These are phyloP conservation scores for silkworm (Bombyx mori) DNA, from an alignment of 1,140 invertebrate species.

Conservation along the genomic window ASM3026992v2 NC_085119.1:11965501-11966000, in stretches of 20 bases:
- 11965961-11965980: constrained; percentile 33
- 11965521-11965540: too few species aligned
- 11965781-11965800: too few species aligned
- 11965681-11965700: constrained; percentile 56
- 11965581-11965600: constrained; percentile 42
- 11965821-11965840: too few species aligned
- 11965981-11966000: constrained; percentile 57
- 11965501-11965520: too few species aligned
- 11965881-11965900: too few species aligned
- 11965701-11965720: constrained; percentile 60
- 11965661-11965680: constrained; percentile 46
- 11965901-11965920: too few species aligned
- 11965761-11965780: too few species aligned
- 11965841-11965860: too few species aligned
- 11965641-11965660: constrained; percentile 53
- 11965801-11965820: too few species aligned
- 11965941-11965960: neutral
- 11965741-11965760: neutral
- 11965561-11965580: constrained; percentile 38
- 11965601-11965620: constrained; percentile 52
- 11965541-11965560: neutral
- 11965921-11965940: too few species aligned
- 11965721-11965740: constrained; percentile 20
- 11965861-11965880: too few species aligned
- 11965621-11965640: constrained; percentile 49